Conservation (phyloP, 1,140 invertebrate genomes). For the Atopsyche davidsoni region DNA sequence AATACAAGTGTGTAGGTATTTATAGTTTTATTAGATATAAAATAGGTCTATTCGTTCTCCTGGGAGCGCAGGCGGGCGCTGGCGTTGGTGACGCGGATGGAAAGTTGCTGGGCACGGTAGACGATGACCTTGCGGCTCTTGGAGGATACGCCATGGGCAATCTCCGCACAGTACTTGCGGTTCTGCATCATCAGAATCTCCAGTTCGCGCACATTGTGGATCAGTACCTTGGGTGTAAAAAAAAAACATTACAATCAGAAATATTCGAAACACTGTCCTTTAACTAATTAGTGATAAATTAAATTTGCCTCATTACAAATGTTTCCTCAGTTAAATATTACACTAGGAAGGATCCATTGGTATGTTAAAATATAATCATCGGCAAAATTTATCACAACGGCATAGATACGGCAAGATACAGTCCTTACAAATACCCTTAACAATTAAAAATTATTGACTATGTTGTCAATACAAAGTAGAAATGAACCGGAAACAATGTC, state of each 20-base stretch:
- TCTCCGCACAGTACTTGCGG: constrained; percentile 93
- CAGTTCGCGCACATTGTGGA: constrained; percentile 69
- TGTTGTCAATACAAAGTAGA: too few relatives aligned
- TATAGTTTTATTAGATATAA: neutral
- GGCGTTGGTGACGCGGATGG: constrained; percentile 92
- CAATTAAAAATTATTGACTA: too few relatives aligned
- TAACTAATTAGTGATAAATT: constrained; percentile 23
- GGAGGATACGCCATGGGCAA: constrained; percentile 92
- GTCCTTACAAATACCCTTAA: too few relatives aligned
- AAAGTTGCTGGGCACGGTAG: constrained; percentile 92
- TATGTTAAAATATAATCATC: constrained; percentile 12
- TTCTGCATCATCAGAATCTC: constrained; percentile 99
- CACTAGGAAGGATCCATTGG: constrained; percentile 23
- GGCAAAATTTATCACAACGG: neutral
- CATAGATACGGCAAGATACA: too few relatives aligned
- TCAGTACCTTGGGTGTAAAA: constrained; percentile 64
- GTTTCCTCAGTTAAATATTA: constrained; percentile 20
- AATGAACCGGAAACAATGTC: too few relatives aligned
- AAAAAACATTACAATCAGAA: constrained; percentile 34
- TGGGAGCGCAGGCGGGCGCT: constrained; percentile 93
- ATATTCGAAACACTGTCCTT: constrained; percentile 16
- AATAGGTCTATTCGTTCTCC: constrained; percentile 87
- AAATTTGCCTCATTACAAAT: constrained; percentile 25
- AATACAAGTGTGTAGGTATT: neutral
- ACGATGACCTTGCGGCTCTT: constrained; percentile 95